Conservation (phyloP, 2,797 vertebrate genomes). For the Ctenosaura bakeri region DNA sequence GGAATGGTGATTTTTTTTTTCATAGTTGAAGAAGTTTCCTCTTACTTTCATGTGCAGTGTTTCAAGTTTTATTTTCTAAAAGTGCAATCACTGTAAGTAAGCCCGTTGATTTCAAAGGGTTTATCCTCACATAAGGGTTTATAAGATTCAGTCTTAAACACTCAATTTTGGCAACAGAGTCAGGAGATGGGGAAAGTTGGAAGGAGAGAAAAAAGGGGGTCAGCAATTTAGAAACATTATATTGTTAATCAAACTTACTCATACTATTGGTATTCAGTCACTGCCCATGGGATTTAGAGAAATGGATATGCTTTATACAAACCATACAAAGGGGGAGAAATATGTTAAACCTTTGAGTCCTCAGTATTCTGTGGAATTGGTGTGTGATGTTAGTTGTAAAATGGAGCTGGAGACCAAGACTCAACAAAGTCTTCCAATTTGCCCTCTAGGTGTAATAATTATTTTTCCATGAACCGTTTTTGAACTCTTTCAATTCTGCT, state of each 20-base stretch:
- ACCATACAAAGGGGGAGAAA: slow-evolving; percentile 55
- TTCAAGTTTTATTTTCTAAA: fast-evolving
- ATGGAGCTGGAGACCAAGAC: slow-evolving; percentile 57
- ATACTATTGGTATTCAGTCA: slow-evolving; percentile 46
- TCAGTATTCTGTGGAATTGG: slow-evolving; percentile 59
- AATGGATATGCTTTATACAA: slow-evolving; percentile 44
- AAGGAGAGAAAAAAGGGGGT: slow-evolving; percentile 39
- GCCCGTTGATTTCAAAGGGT: neutral
- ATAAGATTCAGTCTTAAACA: neutral
- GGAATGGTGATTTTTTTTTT: no score
- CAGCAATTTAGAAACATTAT: slow-evolving; percentile 49
- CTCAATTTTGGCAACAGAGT: neutral
- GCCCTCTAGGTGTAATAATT: slow-evolving; percentile 50
- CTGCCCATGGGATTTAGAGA: slow-evolving; percentile 22
- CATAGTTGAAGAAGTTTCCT: no score
- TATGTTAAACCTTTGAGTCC: slow-evolving; percentile 59
- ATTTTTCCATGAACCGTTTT: slow-evolving; percentile 55
- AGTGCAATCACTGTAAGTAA: neutral
- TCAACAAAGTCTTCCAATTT: slow-evolving; percentile 64
- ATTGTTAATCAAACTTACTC: slow-evolving; percentile 53
- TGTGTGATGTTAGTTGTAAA: slow-evolving; percentile 63
- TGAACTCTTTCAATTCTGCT: slow-evolving; percentile 56
- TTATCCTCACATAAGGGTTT: neutral
- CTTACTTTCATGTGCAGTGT: neutral
- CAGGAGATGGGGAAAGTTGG: neutral